A percentile compares a stretch with the other conserved stretches of the same genome.
These are phyloP conservation scores for Drosophila truncata DNA, from an alignment of 1,140 invertebrate genomes.

Conservation along the genomic window DNA sequence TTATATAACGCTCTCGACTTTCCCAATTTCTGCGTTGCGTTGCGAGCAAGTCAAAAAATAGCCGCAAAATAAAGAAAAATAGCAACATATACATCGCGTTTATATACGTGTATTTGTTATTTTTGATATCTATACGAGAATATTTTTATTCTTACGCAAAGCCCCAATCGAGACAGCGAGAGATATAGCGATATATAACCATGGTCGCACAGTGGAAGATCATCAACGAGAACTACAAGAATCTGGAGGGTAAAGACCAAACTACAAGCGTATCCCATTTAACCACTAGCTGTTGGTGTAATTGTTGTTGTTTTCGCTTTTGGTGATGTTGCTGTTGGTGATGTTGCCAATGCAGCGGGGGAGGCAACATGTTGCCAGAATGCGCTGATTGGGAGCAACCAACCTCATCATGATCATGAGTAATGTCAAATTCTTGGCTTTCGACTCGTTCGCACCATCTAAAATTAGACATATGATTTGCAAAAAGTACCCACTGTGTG, in stretches of 20 bases:
- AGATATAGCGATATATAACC: slow-evolving; percentile 53
- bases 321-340: slow-evolving; percentile 2
- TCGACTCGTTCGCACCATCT: slow-evolving; percentile 50
- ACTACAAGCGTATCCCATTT: background rate
- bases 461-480: slow-evolving; percentile 74
- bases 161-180: slow-evolving; percentile 50
- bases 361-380: slow-evolving; percentile 60
- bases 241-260: slow-evolving; percentile 79
- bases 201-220: slow-evolving; percentile 82
- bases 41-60: slow-evolving; percentile 50
- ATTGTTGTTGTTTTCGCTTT: background rate
- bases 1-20: slow-evolving; percentile 51
- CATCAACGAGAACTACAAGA: slow-evolving; percentile 82
- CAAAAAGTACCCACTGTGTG: slow-evolving; percentile 25
- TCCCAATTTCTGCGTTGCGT: slow-evolving; percentile 25
- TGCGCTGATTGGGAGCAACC: slow-evolving; percentile 18
- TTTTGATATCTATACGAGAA: slow-evolving; percentile 65
- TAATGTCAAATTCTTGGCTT: slow-evolving; percentile 68
- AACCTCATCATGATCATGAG: slow-evolving; percentile 39
- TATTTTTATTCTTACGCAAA: slow-evolving; percentile 71
- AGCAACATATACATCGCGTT: slow-evolving; percentile 41
- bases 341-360: slow-evolving; percentile 18
- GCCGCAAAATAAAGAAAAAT: slow-evolving; percentile 39
- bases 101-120: slow-evolving; percentile 56
- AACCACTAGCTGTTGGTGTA: background rate